Evolutionary conservation across 2,113 vertebrate species (phyloP), one percentile per base, ranked within the genome.

Genomic region (Hemicordylus capensis): DNA sequence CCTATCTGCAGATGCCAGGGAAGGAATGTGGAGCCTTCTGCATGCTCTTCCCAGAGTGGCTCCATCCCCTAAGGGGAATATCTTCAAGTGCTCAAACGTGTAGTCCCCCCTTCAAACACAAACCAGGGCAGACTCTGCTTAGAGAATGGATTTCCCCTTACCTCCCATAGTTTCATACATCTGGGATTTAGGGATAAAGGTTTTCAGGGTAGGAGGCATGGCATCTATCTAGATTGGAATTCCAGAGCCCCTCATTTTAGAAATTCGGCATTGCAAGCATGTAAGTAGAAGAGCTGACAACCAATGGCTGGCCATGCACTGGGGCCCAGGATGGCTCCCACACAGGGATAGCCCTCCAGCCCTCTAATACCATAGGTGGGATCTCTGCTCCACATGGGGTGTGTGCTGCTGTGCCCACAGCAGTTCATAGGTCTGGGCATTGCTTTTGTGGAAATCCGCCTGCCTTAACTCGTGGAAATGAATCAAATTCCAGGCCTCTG

Each of bases 391-490:
- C 61, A 3, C 20, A 63, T 48, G 17, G n/a, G n/a, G 28, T 31
- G 28, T 14, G 4, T 20, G 42, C 22, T 83, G 46, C 31, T 54
- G 14, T 81, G 20, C 24, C 17, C 17, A 34, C 34, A 64, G 42
- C 19, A 64, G 42, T 51, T 72, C 20, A 15, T 42, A 20, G 34
- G 14, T 6, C 15, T 26, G 5, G 24, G 26, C 34, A 20, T 19
- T 81, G 74, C 28, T 11, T 28, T 81, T 14, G 1, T 77, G 19
- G 76, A 91, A 48, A 76, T 90, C 70, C 90, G 69, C 64, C 76
- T 94, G 83, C 90, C 63, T 81, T 85, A 42, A 3, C 87, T 8
- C 54, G 59, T 79, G 80, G 84, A 90, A 89, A 48, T 70, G 1
- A 46, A 85, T 84, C 79, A 85, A 85, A 84, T 4, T 0, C 44